Evolutionary conservation across 2,888 invertebrate genomes (phyloP), one percentile per base, ranked within the genome.

Genomic region (Acanthosepion lycidas): DNA sequence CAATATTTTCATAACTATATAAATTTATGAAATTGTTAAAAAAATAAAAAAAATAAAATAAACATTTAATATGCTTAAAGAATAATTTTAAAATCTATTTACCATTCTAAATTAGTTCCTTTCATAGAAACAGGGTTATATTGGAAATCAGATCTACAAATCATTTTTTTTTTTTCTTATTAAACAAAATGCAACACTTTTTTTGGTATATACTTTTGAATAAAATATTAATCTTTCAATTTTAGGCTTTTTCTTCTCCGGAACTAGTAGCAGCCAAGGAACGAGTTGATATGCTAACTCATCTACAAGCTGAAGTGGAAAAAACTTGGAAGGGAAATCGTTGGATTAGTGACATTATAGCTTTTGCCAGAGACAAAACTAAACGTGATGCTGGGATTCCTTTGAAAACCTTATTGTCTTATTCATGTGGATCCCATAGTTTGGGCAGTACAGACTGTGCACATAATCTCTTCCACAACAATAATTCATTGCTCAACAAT

Each of bases 311-410:
- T 64, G 98, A 98, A 96, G 98, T 99, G 93, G 99, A 99, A 96
- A 97, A 98, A 0, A 98, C 99, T 6, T 99, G 99, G 99, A 99
- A 99, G 97, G 98, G 98, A 48, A 98, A 99, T 92, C 98, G 99
- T 42, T 99, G 99, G 99, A 98, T 99, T 48, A 99, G 99, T 98
- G 99, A 99, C 97, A 98, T 99, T 15, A 99, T 99, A 94, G 98
- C 99, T 0, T 99, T 99, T 97, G 99, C 99, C 0, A 98, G 99
- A 95, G 99, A 99, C 97, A 98, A 98, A 95, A 96, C 96, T 59
- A 95, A 96, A 64, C 95, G 95, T 5, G 97, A 96, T 28, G 93
- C 48, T 59, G 97, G 98, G 51, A 97, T 98, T 93, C 97, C 97
- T 12, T 96, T 97, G 28, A 96, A 96, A 92, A 96, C 96, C 23